Conservation (phyloP, 2,113 vertebrate genomes). For the Cyanoramphus novaezelandiae region DNA sequence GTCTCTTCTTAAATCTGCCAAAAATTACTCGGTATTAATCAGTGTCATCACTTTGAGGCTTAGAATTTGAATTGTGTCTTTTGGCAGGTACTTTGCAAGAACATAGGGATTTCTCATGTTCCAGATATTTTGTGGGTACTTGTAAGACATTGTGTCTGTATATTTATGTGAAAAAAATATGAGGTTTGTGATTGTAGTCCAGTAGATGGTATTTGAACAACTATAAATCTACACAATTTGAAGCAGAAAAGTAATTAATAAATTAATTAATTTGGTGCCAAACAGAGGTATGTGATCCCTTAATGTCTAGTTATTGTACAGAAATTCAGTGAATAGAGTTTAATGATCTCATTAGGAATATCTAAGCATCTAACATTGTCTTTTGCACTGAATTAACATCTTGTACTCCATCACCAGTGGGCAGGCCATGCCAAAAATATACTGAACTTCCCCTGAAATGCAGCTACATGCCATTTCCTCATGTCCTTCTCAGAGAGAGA, state of each 20-base stretch:
- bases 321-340: background rate
- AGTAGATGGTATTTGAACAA: background rate
- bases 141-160: background rate
- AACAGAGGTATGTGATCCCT: background rate
- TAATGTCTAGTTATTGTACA: background rate
- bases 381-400: background rate
- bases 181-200: background rate
- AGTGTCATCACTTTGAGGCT: background rate
- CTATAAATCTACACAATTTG: background rate
- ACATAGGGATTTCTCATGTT: background rate
- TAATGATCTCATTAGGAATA: background rate
- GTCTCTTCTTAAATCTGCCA: background rate
- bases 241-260: background rate
- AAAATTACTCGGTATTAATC: conserved; percentile 23
- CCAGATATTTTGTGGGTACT: background rate
- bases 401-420: background rate
- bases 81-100: background rate
- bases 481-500: background rate
- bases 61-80: background rate
- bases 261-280: background rate
- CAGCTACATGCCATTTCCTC: background rate
- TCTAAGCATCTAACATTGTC: background rate
- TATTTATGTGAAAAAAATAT: background rate
- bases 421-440: background rate
- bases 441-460: background rate